These are phyloP conservation scores for Eurois occulta DNA, from an alignment of 2,888 invertebrate species.

Conservation along the genomic window DNA sequence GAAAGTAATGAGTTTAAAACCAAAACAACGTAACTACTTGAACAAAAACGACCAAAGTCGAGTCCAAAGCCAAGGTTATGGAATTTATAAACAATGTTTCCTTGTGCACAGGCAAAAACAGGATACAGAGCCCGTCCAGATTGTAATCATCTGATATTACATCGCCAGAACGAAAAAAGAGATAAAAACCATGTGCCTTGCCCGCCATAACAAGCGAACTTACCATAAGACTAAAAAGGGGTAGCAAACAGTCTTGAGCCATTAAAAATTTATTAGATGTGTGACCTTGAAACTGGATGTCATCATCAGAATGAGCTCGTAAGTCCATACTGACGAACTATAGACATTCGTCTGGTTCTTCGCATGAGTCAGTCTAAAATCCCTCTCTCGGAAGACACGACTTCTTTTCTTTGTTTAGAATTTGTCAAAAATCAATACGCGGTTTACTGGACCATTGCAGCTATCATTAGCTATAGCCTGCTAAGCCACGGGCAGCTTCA, in stretches of 20 bases:
- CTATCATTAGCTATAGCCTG: background rate
- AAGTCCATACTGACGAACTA: background rate
- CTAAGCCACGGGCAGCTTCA: background rate
- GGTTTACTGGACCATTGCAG: no score
- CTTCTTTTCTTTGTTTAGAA: no score
- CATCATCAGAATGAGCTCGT: background rate
- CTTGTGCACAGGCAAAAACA: conserved; percentile 21
- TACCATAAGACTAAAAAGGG: background rate
- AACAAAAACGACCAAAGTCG: background rate
- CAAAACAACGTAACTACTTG: background rate
- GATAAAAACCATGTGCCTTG: conserved; percentile 8
- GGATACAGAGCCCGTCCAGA: background rate
- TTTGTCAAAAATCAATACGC: background rate
- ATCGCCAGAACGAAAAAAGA: background rate
- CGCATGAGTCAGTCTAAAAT: no score
- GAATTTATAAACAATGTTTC: conserved; percentile 11
- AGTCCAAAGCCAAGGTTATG: background rate
- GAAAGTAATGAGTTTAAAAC: background rate
- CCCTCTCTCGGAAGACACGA: background rate
- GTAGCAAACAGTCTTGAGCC: background rate
- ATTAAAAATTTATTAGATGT: background rate
- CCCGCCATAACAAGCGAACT: background rate
- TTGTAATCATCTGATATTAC: background rate
- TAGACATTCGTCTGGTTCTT: no score
- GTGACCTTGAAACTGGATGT: background rate